Evolutionary conservation across 2,797 vertebrate genomes (phyloP).

Genomic region (Tinamus major): DNA sequence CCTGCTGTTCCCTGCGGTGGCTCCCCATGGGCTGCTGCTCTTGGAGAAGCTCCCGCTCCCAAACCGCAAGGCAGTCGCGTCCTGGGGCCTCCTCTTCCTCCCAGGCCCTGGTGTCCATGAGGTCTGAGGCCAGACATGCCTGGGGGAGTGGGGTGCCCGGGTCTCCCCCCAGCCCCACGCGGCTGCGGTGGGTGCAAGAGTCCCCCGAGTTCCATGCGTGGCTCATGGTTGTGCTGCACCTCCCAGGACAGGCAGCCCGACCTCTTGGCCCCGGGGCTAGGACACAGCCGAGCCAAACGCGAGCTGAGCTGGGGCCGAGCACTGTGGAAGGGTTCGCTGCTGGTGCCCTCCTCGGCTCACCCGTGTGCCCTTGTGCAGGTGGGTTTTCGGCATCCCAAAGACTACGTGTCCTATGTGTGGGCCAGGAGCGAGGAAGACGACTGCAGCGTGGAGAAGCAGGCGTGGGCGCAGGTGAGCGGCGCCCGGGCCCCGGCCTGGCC

Average conservation of each 20-base stretch:
- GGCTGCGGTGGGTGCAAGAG: neutral
- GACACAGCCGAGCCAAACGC: neutral
- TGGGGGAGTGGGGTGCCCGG: accelerated
- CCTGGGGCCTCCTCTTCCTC: neutral
- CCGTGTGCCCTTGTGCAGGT: slow-evolving; percentile 80
- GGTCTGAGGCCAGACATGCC: neutral
- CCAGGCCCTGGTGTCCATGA: neutral
- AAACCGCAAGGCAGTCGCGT: neutral
- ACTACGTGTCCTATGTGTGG: slow-evolving; percentile 96
- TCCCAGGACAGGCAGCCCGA: neutral
- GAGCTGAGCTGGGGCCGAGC: neutral
- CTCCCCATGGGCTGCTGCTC: neutral
- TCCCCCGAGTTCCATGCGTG: neutral
- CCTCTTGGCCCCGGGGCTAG: neutral
- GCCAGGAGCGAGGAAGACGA: slow-evolving; percentile 93
- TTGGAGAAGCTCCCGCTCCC: no score
- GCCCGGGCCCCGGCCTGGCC: no score
- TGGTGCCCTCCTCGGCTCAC: neutral
- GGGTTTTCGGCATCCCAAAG: slow-evolving; percentile 96
- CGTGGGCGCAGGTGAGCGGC: slow-evolving; percentile 71
- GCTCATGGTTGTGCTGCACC: no score
- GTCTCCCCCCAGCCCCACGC: no score
- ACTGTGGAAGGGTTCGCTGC: neutral
- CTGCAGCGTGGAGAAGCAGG: slow-evolving; percentile 85
- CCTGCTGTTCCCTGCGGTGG: neutral